These are phyloP conservation scores for Subanguina moxae DNA, from an alignment of 1,140 invertebrate species.

Conservation along the genomic window DNA sequence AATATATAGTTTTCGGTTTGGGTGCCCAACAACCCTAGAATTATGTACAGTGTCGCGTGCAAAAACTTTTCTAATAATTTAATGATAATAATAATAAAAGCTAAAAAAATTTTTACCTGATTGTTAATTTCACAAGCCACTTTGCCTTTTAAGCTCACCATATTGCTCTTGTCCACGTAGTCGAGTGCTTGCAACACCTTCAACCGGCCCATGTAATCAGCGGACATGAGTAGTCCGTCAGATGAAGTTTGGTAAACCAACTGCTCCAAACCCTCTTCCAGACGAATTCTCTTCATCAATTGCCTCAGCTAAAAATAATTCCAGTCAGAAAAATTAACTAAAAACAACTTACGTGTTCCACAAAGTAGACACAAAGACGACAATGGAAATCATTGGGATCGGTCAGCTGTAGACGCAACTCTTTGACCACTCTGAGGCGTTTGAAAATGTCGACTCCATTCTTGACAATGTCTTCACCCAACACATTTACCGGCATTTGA, in stretches of 20 bases:
- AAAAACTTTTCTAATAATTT: too few relatives aligned
- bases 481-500: constrained; percentile 55
- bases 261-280: constrained; percentile 17
- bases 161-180: constrained; percentile 70
- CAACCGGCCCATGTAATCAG: constrained; percentile 80
- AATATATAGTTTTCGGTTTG: too few relatives aligned
- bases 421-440: constrained; percentile 70
- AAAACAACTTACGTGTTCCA: constrained; percentile 39
- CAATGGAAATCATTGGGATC: constrained; percentile 28
- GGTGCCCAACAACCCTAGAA: too few relatives aligned
- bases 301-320: constrained; percentile 17
- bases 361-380: constrained; percentile 27
- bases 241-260: constrained; percentile 66
- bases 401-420: constrained; percentile 69
- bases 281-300: background rate
- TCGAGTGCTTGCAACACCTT: constrained; percentile 74
- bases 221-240: constrained; percentile 77
- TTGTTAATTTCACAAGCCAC: constrained; percentile 93
- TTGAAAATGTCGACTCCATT: constrained; percentile 63
- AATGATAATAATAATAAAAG: constrained; percentile 4
- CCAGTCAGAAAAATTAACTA: constrained; percentile 9
- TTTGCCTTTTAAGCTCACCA: constrained; percentile 75
- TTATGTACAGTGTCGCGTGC: too few relatives aligned
- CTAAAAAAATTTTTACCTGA: constrained; percentile 17
- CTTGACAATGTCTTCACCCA: constrained; percentile 65